Evolutionary conservation across 2,113 vertebrate genomes (phyloP), one percentile per base, ranked within the genome.

Genomic region (Pampusana beccarii): DNA sequence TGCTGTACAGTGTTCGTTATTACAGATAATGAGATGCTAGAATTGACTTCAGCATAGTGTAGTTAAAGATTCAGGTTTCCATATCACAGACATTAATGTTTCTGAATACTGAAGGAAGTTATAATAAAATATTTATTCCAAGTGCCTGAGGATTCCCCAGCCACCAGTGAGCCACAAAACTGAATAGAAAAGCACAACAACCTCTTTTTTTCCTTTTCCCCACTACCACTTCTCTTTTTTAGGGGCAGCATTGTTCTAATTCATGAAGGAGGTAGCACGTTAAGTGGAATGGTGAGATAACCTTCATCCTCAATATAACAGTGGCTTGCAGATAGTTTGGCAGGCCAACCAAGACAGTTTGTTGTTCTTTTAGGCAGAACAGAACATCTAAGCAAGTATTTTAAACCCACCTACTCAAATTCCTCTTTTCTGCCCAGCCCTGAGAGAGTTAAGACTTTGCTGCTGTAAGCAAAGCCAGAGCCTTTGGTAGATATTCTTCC

Each of bases 341-440:
- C 34, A 54, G 65, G 31, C 19, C 33, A 87, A 16, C 44, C 87
- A 60, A 60, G 38, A 33, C 1, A 11, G 50, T 79, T 3, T 54
- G 58, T 31, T 56, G 21, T 71, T 44, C 51, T 80, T 13, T 66
- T 51, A 34, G 62, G 40, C 33, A 51, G 26, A 92, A 48, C 7
- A 73, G 53, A 73, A 70, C 73, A 69, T 70, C n/a, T 29, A 60
- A 65, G 62, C 26, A 48, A 36, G 21, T 56, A 29, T 61, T 71
- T 36, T 71, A 57, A 84, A 62, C 25, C 8, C 9, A 36, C 34
- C 13, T 57, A 25, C 33, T 40, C 57, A 33, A 93, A n/a, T 78
- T 58, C 1, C 0, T 54, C 29, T 23, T 26, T 51, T 77, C 46
- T 2, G 1, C 17, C n/a, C 15, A 28, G 4, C 13, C 51, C 34